Base-by-base conservation (phyloP, 2,888 invertebrate species). In the Monoplex corrugatus region DNA sequence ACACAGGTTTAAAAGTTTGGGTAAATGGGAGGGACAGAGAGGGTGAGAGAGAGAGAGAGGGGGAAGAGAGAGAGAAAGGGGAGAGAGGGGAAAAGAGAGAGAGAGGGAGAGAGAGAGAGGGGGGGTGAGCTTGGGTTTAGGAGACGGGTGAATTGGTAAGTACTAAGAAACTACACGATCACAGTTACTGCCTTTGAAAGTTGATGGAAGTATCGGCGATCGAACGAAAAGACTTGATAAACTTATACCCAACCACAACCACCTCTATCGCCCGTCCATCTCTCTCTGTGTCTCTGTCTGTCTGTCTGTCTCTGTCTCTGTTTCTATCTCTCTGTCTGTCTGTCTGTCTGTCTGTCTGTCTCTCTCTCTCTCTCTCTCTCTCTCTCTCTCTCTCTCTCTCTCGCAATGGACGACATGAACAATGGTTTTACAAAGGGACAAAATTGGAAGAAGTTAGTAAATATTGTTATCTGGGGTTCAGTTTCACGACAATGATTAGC, bases 241-340 rank as follows among this genome's bases (percentile, higher is more conserved):
- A n/a, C n/a, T n/a, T n/a, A n/a, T n/a, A n/a, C n/a, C n/a, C n/a
- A n/a, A n/a, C n/a, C n/a, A n/a, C n/a, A n/a, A n/a, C 57, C 57
- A 23, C 28, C 44, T 82, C 23, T 72, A 32, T n/a, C 72, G 10
- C 72, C 32, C 2, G 8, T 8, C 10, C 50, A 8, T 50, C n/a
- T 72, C n/a, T 82, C 82, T 82, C 28, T 40, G 28, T 82, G 38
- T 80, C 28, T 38, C 13, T 19, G 38, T 38, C 28, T 44, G 23
- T 82, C 82, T 82, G 23, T 44, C 44, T 82, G 43, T 38, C 44
- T 44, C 28, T 72, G n/a, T 72, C n/a, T n/a, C n/a, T 72, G 72
- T 72, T 19, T 28, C 10, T 57, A 28, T 57, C 10, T 57, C 19
- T 57, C 57, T 57, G 57, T 57, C 57, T 57, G 57, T n/a, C n/a